These are phyloP conservation scores for Sminthopsis crassicaudata DNA, from an alignment of 2,113 vertebrate species.

Conservation along the genomic window DNA sequence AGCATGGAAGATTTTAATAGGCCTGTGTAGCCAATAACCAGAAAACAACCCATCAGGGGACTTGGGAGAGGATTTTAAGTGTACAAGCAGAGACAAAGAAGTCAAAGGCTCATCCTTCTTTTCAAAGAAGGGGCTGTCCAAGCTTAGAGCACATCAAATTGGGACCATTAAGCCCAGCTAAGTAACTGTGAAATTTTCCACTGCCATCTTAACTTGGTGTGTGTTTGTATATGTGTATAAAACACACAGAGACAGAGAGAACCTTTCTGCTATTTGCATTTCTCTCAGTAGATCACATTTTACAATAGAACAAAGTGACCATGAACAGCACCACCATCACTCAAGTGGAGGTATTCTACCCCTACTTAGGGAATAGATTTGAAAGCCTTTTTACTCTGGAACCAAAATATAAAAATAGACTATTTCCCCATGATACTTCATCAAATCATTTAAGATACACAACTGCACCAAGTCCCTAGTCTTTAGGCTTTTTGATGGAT, in stretches of 20 bases:
- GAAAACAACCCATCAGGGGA: not conserved
- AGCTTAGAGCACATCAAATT: not conserved
- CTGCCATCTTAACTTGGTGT: not conserved
- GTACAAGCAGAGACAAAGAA: not conserved
- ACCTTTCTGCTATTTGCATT: not conserved
- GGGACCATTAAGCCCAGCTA: not conserved
- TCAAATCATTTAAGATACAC: not conserved
- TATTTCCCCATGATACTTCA: not conserved
- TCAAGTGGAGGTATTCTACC: not conserved
- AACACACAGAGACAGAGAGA: not conserved
- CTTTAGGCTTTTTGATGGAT: not conserved
- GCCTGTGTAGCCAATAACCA: not conserved
- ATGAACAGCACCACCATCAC: not conserved
- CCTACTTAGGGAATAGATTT: not conserved
- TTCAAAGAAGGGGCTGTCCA: not conserved
- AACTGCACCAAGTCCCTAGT: not conserved
- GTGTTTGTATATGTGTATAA: not conserved
- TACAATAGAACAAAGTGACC: not conserved
- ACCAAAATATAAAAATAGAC: not conserved
- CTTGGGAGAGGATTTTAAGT: not conserved
- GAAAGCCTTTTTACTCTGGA: not conserved
- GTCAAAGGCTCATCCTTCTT: not conserved
- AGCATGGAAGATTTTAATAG: conserved; percentile 6
- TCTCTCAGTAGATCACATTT: not conserved
- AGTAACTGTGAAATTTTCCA: not conserved